Base-by-base conservation (phyloP, 2,113 vertebrate species). In the Thryonomys swinderianus region DNA sequence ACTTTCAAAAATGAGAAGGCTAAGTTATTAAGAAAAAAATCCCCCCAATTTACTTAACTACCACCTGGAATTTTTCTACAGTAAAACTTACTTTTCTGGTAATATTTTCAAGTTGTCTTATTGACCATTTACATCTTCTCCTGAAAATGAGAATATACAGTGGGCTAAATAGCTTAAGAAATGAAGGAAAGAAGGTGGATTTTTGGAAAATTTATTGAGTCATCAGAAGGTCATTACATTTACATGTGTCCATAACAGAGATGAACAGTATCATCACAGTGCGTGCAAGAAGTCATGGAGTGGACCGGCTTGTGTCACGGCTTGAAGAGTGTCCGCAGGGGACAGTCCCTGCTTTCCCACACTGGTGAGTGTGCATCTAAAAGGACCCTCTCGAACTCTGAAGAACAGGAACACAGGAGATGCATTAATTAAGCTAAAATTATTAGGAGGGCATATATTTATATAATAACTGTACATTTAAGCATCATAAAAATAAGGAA, bases 401-500 rank as follows among this genome's bases (percentile, higher is more conserved):
- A 96, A 37, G 53, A 80, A 84, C 17, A 79, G 13, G 1, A 89
- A 73, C 9, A 8, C 81, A 61, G 23, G 11, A 88, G 93, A 59
- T 27, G n/a, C 51, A 90, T 76, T 37, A 34, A 83, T 66, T 66
- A 85, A 21, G 11, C 18, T 91, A 55, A 88, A 82, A 85, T 85
- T 90, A 87, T 88, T 67, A 66, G 66, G 17, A 37, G 34, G 30
- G 10, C 7, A 83, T n/a, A 85, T 76, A 71, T n/a, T 85, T 81
- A 71, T 8, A 76, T 5, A 45, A 59, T 83, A 91, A 92, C 55
- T 91, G 90, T 14, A 92, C 7, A 69, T 5, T 62, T 74, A 66
- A 91, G 37, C 81, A 87, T 74, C 73, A 4, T 94, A 81, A 80
- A 82, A n/a, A 83, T 71, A 95, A 85, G 13, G 93, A 95, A 80